phyloP scores from a whole-genome alignment of 1,140 invertebrate genomes.

The Bursaphelenchus mucronatus region DNA sequence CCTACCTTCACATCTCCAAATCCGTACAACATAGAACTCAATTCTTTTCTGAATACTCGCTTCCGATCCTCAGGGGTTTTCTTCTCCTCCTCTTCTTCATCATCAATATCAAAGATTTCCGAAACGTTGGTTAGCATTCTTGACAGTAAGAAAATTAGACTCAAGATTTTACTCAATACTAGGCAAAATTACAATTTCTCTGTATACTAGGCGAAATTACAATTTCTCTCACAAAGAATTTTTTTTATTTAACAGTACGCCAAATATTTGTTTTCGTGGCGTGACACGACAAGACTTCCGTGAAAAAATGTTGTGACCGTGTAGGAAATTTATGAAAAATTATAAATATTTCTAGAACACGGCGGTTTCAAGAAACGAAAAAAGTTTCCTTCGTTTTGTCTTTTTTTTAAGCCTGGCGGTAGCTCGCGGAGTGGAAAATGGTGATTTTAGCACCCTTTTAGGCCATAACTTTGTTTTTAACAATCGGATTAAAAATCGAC shows the following conservation, averaged over 20 bases:
- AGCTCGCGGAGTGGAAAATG: too few species aligned
- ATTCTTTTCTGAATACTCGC: slow-evolving; percentile 41
- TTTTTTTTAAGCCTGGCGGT: too few species aligned
- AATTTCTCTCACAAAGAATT: not conserved
- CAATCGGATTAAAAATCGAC: too few species aligned
- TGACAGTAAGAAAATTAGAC: slow-evolving; percentile 13
- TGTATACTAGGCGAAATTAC: not conserved
- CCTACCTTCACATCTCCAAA: slow-evolving; percentile 83
- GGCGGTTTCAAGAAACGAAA: too few species aligned
- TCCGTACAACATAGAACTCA: slow-evolving; percentile 98
- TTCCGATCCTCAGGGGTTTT: slow-evolving; percentile 45
- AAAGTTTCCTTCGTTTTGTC: too few species aligned
- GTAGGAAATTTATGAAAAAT: not conserved
- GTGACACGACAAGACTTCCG: not conserved
- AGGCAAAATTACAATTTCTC: not conserved
- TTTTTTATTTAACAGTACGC: too few species aligned
- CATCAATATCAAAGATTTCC: slow-evolving; percentile 28
- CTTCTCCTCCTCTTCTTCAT: slow-evolving; percentile 31
- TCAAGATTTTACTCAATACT: too few species aligned
- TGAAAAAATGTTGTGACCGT: not conserved
- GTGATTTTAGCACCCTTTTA: too few species aligned
- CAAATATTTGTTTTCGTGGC: too few species aligned
- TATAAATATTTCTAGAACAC: too few species aligned
- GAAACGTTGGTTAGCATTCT: slow-evolving; percentile 17
- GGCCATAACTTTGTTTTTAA: too few species aligned